Evolutionary conservation across 2,113 vertebrate species (phyloP), one percentile per base, ranked within the genome.

Genomic region (Carettochelys insculpta): DNA sequence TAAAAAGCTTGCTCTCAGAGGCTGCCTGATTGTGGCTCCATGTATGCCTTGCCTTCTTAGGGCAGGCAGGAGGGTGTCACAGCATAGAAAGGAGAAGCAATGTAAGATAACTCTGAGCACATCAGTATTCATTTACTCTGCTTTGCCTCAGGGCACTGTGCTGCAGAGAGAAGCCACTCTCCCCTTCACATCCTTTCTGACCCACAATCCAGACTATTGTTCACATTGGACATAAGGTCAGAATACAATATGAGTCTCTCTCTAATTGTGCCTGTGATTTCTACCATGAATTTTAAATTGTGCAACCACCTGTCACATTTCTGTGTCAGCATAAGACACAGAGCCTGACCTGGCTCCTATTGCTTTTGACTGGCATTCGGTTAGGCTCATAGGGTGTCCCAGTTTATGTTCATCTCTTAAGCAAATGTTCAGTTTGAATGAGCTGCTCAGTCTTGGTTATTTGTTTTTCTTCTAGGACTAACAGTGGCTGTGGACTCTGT

Each of bases 401-500:
- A 58, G 77, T 87, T 78, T 34, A 22, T 52, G 2, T 54, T 94
- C 45, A 16, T 92, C 38, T 94, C 25, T 75, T 75, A 75, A 5
- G 25, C 92, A n/a, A 76, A 14, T 16, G 4, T 87, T 48, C 54
- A 77, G 1, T 81, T 91, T 4, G 17, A 22, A 80, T 92, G 8
- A 78, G 45, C 20, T 93, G 77, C 92, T 91, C 51, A 65, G 86
- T 95, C 29, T 92, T 1, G 5, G 5, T 7, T 95, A 45, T 95
- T 79, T 65, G 52, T 92, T 80, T 38, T 82, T 87, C 20, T 89
- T 97, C 53, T 65, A 99, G 99, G 97, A 85, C 92, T 99, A 78
- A 99, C 99, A 0, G 96, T 99, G n/a, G 94, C 86, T 13, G 97
- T 99, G 84, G 99, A 99, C 94, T 98, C 98, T n/a, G 90, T 98